phyloP scores from a whole-genome alignment of 1,140 invertebrate genomes.

The Zaprionus vittiger region DNA sequence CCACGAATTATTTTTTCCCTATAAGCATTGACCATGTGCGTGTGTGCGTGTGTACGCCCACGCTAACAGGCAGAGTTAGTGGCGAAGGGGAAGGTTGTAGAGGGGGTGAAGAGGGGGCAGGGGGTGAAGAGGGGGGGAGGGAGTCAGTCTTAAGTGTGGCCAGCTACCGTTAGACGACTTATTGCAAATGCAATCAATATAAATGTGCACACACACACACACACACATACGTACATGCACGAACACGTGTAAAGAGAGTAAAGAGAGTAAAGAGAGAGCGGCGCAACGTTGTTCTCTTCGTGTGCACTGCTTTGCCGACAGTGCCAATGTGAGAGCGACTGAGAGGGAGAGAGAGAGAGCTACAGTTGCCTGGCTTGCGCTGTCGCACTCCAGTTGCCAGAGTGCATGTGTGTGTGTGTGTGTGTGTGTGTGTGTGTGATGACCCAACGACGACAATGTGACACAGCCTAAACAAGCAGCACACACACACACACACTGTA shows the following conservation, averaged over 20 bases:
- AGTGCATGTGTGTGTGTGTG: neutral
- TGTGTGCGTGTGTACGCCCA: constrained; percentile 20
- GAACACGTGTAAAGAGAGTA: neutral
- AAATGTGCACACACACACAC: neutral
- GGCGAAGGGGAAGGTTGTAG: too few relatives aligned
- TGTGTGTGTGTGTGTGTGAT: constrained; percentile 38
- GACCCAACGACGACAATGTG: constrained; percentile 79
- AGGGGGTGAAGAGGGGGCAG: neutral
- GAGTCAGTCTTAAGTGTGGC: neutral
- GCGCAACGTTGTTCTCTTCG: constrained; percentile 35
- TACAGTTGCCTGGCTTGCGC: constrained; percentile 18
- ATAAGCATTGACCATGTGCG: constrained; percentile 26
- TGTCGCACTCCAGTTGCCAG: constrained; percentile 16
- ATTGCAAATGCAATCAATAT: constrained; percentile 36
- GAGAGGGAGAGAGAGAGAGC: constrained; percentile 37
- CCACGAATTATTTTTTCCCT: constrained; percentile 47
- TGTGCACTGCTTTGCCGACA: constrained; percentile 70
- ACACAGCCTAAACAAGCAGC: constrained; percentile 65
- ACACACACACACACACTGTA: constrained; percentile 23
- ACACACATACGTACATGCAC: too few relatives aligned
- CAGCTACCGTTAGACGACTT: constrained; percentile 28
- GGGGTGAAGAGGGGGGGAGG: neutral
- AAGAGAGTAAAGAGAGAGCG: constrained; percentile 37
- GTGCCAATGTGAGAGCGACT: constrained; percentile 13
- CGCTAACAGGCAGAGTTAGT: neutral